These are phyloP conservation scores for Agelastica alni DNA, from an alignment of 2,888 invertebrate genomes.

Conservation along the genomic window DNA sequence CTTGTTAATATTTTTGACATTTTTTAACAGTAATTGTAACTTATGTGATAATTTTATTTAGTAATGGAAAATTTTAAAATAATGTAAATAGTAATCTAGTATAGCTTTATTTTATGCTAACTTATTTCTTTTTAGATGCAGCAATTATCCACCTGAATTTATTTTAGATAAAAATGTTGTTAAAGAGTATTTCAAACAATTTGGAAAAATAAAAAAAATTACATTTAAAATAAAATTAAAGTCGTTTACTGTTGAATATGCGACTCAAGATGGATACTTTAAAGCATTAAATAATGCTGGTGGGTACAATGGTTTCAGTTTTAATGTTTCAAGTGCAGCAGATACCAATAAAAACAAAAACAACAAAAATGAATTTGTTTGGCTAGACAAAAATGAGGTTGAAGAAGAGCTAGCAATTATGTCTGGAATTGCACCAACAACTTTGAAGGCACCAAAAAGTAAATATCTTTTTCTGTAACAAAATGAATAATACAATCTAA, in stretches of 20 bases:
- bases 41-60: no score
- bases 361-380: conserved; percentile 57
- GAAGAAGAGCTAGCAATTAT: conserved; percentile 72
- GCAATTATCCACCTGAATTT: conserved; percentile 67
- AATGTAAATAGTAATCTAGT: no score
- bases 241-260: conserved; percentile 73
- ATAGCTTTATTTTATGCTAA: not conserved
- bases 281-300: conserved; percentile 66
- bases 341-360: conserved; percentile 22
- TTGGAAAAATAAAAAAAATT: conserved; percentile 71
- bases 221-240: conserved; percentile 66
- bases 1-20: no score
- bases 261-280: conserved; percentile 63
- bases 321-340: conserved; percentile 48
- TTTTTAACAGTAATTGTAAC: no score
- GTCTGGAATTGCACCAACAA: no score
- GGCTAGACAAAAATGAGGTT: conserved; percentile 68
- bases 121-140: conserved; percentile 59
- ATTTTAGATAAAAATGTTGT: conserved; percentile 66
- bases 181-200: conserved; percentile 71
- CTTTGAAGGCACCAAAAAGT: no score
- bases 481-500: no score
- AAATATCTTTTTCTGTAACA: no score
- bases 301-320: conserved; percentile 65
- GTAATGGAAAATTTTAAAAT: no score